Evolutionary conservation across 2,113 vertebrate species (phyloP), one percentile per base, ranked within the genome.

Genomic region (Lucifuga dentata): DNA sequence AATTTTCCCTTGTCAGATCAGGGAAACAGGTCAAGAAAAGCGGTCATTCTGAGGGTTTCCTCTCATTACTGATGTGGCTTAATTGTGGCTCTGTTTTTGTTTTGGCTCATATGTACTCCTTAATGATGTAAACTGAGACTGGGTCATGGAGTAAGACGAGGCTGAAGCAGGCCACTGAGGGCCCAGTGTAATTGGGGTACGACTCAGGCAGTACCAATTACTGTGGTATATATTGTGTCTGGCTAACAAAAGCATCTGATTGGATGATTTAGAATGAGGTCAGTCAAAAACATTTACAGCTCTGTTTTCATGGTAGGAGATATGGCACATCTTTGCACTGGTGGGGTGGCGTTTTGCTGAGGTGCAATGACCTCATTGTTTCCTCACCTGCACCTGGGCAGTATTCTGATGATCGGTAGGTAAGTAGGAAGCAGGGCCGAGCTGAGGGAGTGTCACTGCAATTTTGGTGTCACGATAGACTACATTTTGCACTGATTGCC

Each of bases 61-160:
- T 58, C 57, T 83, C 72, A 76, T 83, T 74, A 80, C 66, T 49
- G 57, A 68, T 80, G 65, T 68, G 45, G 73, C 35, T 40, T 76
- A 76, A 76, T 74, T 62, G 36, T 50, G 8, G 7, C 65, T 33
- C 62, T 71, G 76, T 71, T 77, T 83, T 82, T 73, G 75, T 74
- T 82, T 81, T 50, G 8, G 62, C 46, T 68, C 69, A 38, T 81
- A 59, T 82, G 73, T 74, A 76, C 66, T 79, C 75, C 68, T 78
- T 68, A 68, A 68, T 81, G 64, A 73, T 81, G 73, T 77, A 64
- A 83, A 80, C 76, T 62, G 71, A 77, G 70, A 65, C 68, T 80
- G 57, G 70, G 75, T 67, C 48, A 32, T 39, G 57, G 57, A 67
- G 58, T 50, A 59, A 57, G 61, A 51, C 8, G 63, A 73, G 62